phyloP scores from a whole-genome alignment of 2,113 vertebrate genomes.

The Puffinus mauretanicus region DNA sequence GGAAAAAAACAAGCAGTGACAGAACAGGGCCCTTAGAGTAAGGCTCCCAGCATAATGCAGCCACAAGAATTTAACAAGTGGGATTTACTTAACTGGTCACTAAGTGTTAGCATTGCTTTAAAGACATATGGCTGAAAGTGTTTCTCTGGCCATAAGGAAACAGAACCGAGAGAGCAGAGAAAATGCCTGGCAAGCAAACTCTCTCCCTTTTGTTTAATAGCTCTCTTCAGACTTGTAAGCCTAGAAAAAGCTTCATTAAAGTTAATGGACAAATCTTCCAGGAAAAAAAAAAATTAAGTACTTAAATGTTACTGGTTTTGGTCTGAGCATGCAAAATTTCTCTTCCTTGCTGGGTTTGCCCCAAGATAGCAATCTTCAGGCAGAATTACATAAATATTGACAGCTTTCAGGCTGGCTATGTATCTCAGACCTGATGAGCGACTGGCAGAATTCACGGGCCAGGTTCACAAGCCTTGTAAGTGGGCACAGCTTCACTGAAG shows the following conservation, averaged over 20 bases:
- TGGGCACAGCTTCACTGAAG: constrained; percentile 7
- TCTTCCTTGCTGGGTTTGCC: background rate
- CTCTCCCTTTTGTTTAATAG: constrained; percentile 52
- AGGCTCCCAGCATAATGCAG: constrained; percentile 48
- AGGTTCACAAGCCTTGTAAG: background rate
- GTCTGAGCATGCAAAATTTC: constrained; percentile 53
- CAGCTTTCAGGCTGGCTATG: constrained; percentile 25
- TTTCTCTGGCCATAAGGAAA: constrained; percentile 59
- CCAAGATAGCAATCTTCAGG: background rate
- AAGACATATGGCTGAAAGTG: constrained; percentile 46
- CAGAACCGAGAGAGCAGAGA: constrained; percentile 12
- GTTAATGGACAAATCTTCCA: constrained; percentile 71
- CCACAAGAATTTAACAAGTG: constrained; percentile 53
- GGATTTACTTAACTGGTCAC: constrained; percentile 47
- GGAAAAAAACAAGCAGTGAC: constrained; percentile 38
- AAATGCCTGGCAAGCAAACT: constrained; percentile 55
- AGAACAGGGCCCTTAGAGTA: constrained; percentile 39
- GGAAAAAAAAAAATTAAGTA: background rate
- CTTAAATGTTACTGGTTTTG: constrained; percentile 49
- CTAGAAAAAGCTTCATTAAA: constrained; percentile 73
- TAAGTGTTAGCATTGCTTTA: constrained; percentile 45
- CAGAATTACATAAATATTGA: background rate
- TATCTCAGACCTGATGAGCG: background rate
- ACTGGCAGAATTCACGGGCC: background rate
- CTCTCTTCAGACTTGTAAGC: constrained; percentile 32